Base-by-base conservation (phyloP, 2,797 vertebrate genomes). In the Phataginus tetradactyla region DNA sequence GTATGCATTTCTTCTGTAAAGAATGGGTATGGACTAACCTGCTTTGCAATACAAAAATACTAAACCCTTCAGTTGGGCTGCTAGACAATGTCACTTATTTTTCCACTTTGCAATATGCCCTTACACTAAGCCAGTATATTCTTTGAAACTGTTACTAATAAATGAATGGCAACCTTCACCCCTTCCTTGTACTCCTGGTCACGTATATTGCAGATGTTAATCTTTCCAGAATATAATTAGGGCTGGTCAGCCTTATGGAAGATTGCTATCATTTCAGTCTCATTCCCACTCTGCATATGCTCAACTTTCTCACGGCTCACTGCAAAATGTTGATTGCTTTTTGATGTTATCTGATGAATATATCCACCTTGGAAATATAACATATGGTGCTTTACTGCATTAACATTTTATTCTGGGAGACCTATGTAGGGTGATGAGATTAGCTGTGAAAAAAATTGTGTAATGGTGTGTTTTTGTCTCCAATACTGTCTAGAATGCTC, bases 331-430 rank as follows among this genome's bases (percentile, higher is more conserved):
- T 55, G 7, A 91, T 64, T 83, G 53, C 18, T 77, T 64, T 89
- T 61, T 74, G 55, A 18, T 91, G 34, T 86, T 94, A 94, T 55
- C 25, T 92, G 72, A 64, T 10, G 21, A 94, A 64, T 89, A 81
- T 10, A 45, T 78, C 20, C 23, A 71, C 25, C 32, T 45, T 59
- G 34, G 34, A 75, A 91, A 39, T 61, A 27, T 27, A 12, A 63
- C n/a, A 93, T 69, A 57, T 74, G 69, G 12, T 55, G 29, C n/a
- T 84, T 75, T 66, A 79, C 45, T 66, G 29, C 32, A 93, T 74
- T 91, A 74, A 37, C 9, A 51, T 64, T 90, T 86, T 51, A 74
- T 45, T 64, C 39, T 79, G 37, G 45, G 57, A 93, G 57, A 84
- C 12, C 51, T 78, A 39, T 12, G 9, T 42, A 78, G 63, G n/a